Evolutionary conservation across 1,140 invertebrate genomes (phyloP).

Genomic region (Nomia melanderi): DNA sequence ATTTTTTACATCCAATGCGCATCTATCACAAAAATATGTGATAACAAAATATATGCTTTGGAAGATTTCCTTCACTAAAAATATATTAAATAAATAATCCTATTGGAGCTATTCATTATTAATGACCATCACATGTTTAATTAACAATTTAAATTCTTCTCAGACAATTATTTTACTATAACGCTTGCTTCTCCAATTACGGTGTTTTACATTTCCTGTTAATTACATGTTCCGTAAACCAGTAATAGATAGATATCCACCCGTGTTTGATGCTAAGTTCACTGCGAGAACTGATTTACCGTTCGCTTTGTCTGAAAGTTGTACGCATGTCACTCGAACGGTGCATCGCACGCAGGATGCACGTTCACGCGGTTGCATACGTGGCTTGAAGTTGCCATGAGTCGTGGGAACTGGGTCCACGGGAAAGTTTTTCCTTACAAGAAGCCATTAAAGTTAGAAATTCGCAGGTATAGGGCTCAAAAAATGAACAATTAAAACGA

Average conservation of each 20-base stretch:
- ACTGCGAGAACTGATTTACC: constrained; percentile 1
- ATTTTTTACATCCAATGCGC: no score
- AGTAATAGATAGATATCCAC: neutral
- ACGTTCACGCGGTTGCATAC: constrained; percentile 35
- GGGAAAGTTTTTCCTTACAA: constrained; percentile 57
- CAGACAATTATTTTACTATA: neutral
- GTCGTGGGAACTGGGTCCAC: constrained; percentile 67
- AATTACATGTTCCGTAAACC: neutral
- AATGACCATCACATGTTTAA: no score
- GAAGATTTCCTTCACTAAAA: no score
- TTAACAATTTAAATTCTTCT: neutral
- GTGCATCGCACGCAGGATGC: constrained; percentile 50
- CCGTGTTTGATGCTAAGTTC: neutral
- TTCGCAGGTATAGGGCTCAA: neutral
- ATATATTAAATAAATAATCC: no score
- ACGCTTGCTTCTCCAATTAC: neutral
- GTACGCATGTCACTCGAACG: constrained; percentile 29
- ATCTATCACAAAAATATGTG: no score
- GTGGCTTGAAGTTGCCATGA: constrained; percentile 33
- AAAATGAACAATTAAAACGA: constrained; percentile 1
- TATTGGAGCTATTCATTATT: no score
- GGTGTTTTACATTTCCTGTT: neutral
- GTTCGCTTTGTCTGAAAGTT: constrained; percentile 9
- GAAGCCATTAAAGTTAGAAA: constrained; percentile 23
- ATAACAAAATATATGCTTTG: no score